Conservation (phyloP, 2,113 vertebrate genomes). For the Callipepla californica region DNA sequence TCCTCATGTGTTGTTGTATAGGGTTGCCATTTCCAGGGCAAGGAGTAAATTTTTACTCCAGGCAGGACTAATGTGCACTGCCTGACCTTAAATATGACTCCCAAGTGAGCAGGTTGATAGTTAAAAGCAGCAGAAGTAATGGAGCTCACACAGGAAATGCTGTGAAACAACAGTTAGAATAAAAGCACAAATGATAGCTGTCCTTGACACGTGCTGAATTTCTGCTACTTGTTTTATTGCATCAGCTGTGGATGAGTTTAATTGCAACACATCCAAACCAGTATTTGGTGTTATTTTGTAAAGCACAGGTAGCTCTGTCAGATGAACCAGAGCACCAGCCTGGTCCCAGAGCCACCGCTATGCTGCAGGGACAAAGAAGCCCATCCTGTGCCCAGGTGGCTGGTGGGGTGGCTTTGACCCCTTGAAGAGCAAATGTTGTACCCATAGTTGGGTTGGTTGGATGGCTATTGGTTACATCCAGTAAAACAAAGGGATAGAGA, state of each 20-base stretch:
- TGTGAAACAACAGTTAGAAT: constrained; percentile 22
- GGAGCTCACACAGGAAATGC: neutral
- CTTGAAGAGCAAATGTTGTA: neutral
- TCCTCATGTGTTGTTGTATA: constrained; percentile 63
- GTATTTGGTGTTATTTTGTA: neutral
- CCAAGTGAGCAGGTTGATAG: constrained; percentile 62
- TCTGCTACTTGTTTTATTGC: constrained; percentile 46
- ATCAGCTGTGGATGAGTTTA: constrained; percentile 42
- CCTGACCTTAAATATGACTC: constrained; percentile 75
- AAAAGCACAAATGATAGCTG: constrained; percentile 37
- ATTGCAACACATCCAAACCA: constrained; percentile 22
- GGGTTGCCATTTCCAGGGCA: constrained; percentile 63
- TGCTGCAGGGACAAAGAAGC: neutral
- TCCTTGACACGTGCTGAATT: constrained; percentile 42
- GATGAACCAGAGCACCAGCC: neutral
- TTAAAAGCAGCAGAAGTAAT: constrained; percentile 68
- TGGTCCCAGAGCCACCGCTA: rapidly evolving
- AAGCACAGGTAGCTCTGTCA: neutral
- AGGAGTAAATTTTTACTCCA: constrained; percentile 74
- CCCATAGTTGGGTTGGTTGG: neutral
- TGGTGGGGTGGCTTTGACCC: neutral
- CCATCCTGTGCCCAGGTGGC: rapidly evolving
- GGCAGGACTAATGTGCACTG: constrained; percentile 62
- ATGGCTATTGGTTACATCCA: neutral
- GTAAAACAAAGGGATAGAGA: neutral